These are phyloP conservation scores for Aeoliscus strigatus DNA, from an alignment of 2,797 vertebrate species.

Conservation along the genomic window DNA sequence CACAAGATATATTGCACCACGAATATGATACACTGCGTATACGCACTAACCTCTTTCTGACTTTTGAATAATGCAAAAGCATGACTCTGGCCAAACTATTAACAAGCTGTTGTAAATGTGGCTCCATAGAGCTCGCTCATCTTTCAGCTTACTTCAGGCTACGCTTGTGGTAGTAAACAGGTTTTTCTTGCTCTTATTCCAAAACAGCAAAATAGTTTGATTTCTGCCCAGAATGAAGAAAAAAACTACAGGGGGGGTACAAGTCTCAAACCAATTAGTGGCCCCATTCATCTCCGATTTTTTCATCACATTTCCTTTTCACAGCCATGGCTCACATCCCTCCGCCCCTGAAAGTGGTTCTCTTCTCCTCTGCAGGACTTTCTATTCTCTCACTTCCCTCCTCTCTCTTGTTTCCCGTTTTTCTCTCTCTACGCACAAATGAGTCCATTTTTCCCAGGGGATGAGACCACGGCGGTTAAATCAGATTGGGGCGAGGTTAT, in stretches of 20 bases:
- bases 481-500: constrained; percentile 67
- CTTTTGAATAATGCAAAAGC: too few relatives aligned
- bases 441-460: constrained; percentile 55
- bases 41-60: too few relatives aligned
- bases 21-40: too few relatives aligned
- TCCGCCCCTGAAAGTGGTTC: constrained; percentile 22
- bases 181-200: constrained; percentile 45
- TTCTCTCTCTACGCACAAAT: constrained; percentile 46
- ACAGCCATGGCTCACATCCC: constrained; percentile 12
- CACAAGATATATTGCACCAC: too few relatives aligned
- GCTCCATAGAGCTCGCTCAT: constrained; percentile 3
- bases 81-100: too few relatives aligned
- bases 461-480: constrained; percentile 53
- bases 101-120: constrained; percentile 18
- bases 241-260: constrained; percentile 46
- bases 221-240: constrained; percentile 47
- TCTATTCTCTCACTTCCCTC: constrained; percentile 31
- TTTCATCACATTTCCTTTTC: constrained; percentile 44
- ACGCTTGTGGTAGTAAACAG: constrained; percentile 39
- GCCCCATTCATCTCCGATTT: constrained; percentile 40
- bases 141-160: constrained; percentile 8
- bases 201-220: constrained; percentile 55
- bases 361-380: constrained; percentile 34
- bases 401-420: constrained; percentile 24
- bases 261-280: constrained; percentile 70